Evolutionary conservation across 2,113 vertebrate genomes (phyloP).

Genomic region (Phyllostomus hastatus): DNA sequence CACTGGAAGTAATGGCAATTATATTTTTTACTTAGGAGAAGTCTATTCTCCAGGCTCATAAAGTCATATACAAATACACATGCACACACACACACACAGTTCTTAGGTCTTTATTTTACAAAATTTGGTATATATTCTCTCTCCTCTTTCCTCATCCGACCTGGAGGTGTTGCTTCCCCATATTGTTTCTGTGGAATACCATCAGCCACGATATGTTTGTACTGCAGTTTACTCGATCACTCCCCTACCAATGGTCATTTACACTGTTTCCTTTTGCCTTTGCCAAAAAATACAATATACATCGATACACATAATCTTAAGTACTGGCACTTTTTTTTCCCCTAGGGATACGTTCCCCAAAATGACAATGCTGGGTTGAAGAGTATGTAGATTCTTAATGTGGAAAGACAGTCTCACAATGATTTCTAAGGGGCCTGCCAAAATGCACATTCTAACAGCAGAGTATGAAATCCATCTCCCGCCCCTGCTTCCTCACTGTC

Average conservation of each 20-base stretch:
- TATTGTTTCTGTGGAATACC: background rate
- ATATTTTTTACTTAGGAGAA: background rate
- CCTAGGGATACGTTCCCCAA: background rate
- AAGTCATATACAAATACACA: background rate
- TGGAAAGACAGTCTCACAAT: background rate
- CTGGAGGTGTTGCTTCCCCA: background rate
- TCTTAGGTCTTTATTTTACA: constrained; percentile 48
- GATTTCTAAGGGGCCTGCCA: background rate
- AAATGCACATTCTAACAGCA: background rate
- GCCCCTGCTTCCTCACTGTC: background rate
- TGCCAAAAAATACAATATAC: constrained; percentile 11
- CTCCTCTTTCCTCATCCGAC: background rate
- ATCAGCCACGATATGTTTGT: background rate
- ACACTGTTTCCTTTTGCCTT: background rate
- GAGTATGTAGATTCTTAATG: background rate
- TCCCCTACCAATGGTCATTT: background rate
- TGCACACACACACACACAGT: background rate
- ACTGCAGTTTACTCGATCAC: background rate
- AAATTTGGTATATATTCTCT: background rate
- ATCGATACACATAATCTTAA: constrained; percentile 1
- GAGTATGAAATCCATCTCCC: background rate
- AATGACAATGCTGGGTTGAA: background rate
- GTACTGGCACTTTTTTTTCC: background rate
- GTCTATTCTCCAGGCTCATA: background rate
- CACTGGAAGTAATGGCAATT: background rate